A percentile compares a stretch with the other conserved stretches of the same genome.
Evolutionary conservation across 2,797 vertebrate genomes (phyloP).

Genomic region (Eleutherodactylus coqui): DNA sequence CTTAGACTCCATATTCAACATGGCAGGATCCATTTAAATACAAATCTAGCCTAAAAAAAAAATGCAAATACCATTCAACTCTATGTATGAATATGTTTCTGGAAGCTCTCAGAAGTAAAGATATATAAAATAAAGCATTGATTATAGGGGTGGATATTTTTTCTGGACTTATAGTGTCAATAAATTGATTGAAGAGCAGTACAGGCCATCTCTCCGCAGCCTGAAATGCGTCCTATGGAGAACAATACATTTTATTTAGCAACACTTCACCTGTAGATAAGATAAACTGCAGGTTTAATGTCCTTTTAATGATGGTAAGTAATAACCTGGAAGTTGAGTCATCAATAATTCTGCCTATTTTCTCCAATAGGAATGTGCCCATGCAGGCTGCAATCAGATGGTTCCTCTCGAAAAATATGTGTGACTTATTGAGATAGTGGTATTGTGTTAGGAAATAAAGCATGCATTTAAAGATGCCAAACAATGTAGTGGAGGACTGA

Average conservation of each 20-base stretch:
- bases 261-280: constrained; percentile 17
- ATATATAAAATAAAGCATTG: neutral
- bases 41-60: neutral
- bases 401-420: neutral
- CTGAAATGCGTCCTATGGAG: too few species aligned
- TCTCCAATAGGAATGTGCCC: neutral
- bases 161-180: neutral
- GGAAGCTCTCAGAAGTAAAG: neutral
- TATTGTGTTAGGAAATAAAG: neutral
- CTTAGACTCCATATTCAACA: too few species aligned
- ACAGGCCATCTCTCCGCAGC: neutral
- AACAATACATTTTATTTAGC: constrained; percentile 11
- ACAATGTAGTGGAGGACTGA: neutral
- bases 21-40: too few species aligned
- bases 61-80: neutral
- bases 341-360: neutral
- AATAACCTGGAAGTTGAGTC: neutral
- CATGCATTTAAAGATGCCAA: neutral
- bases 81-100: neutral
- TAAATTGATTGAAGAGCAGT: neutral
- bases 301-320: constrained; percentile 1
- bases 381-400: neutral
- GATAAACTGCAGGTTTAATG: neutral
- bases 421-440: neutral
- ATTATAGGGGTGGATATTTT: neutral